Evolutionary conservation across 2,888 invertebrate genomes (phyloP), one percentile per base, ranked within the genome.

Genomic region (Hydropsyche betteni): DNA sequence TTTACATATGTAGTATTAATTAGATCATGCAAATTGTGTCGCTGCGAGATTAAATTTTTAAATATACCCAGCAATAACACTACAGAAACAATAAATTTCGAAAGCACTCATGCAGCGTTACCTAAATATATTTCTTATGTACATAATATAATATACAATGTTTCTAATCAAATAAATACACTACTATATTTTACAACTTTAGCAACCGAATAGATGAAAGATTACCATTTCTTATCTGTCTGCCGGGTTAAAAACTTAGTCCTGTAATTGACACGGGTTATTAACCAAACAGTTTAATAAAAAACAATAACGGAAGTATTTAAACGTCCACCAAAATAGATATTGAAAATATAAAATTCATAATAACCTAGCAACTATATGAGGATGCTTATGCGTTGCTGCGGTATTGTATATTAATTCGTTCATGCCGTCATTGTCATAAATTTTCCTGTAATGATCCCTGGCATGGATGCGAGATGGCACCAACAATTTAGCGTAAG

Each of bases 191-290:
- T 33, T 58, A 58, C 58, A 16, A 58, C 10, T 68, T 2, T 34
- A 68, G 50, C 68, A 38, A 24, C 34, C 80, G 79, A 80, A 82
- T 14, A 14, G 50, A n/a, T 7, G 24, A 70, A 70, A 61, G 81
- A 83, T 93, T 93, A 94, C 93, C 93, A 93, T 92, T 92, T 91
- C 83, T 92, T 91, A 89, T 93, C 93, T 90, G 90, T 91, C 90
- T 92, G 93, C 89, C 93, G 91, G 86, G 92, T 92, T 90, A 93
- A 92, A 87, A 92, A 91, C 90, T 93, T 93, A 89, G 93, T 93
- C 92, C 93, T 94, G 93, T 86, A 93, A 93, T 89, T 87, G 84
- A 78, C 33, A 79, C 68, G 8, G 10, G 50, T 69, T 14, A 69
- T 51, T 69, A 69, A 69, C 50, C 7, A 69, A 10, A 68, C 68